Evolutionary conservation across 2,888 invertebrate genomes (phyloP).

Genomic region (Philereme vetulata): DNA sequence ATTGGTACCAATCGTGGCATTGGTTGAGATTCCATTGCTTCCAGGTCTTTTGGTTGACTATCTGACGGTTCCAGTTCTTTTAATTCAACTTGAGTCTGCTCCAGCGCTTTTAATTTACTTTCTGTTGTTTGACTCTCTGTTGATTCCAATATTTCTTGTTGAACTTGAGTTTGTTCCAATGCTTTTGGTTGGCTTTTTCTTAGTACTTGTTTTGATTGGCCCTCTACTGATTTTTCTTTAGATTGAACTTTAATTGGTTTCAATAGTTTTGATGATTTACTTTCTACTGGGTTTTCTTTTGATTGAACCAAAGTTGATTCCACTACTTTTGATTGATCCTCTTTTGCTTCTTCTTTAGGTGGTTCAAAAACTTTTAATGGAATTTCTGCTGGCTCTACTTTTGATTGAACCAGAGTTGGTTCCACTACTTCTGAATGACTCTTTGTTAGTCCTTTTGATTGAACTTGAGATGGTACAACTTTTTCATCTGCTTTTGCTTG

Average conservation of each 20-base stretch:
- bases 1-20: background rate
- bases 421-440: background rate
- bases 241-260: background rate
- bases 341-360: background rate
- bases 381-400: background rate
- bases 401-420: background rate
- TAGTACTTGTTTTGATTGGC: background rate
- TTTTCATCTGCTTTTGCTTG: too few species aligned
- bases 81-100: background rate
- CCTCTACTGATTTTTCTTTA: background rate
- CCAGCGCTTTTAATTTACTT: background rate
- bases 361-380: background rate
- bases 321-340: background rate
- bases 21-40: conserved; percentile 3
- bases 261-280: background rate
- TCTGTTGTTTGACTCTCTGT: background rate
- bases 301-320: background rate
- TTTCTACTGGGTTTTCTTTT: background rate
- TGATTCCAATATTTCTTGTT: background rate
- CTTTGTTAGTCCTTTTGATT: background rate
- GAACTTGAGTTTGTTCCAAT: background rate
- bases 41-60: background rate
- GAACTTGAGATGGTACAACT: too few species aligned
- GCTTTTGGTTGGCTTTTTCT: background rate
- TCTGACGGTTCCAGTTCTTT: background rate